Evolutionary conservation across 2,797 vertebrate genomes (phyloP).

Genomic region (Chloroceryle inda): DNA sequence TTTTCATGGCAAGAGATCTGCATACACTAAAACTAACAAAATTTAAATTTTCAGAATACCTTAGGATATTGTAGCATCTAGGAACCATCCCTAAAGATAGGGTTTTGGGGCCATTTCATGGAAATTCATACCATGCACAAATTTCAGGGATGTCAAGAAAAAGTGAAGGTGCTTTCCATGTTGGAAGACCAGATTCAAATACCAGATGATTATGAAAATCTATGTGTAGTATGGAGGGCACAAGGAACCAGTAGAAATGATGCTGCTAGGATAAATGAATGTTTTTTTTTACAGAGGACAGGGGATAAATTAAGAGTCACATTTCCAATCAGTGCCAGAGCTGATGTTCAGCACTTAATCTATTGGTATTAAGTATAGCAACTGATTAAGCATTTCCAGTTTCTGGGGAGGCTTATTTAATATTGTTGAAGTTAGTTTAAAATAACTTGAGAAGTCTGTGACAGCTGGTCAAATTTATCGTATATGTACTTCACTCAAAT

Average conservation of each 20-base stretch:
- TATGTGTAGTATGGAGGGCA: not conserved
- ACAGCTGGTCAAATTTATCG: not conserved
- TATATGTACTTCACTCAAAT: not conserved
- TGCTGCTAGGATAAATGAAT: not conserved
- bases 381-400: not conserved
- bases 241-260: not conserved
- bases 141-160: not conserved
- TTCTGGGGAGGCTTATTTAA: constrained; percentile 31
- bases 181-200: not conserved
- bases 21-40: not conserved
- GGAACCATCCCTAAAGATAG: not conserved
- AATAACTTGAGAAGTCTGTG: not conserved
- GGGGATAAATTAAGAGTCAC: not conserved
- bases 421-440: not conserved
- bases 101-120: not conserved
- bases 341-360: not conserved
- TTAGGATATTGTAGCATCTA: not conserved
- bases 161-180: not conserved
- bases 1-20: not conserved
- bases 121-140: not conserved
- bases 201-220: not conserved
- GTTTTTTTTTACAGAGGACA: not conserved
- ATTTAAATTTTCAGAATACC: not conserved
- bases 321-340: not conserved
- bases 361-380: not conserved